These are phyloP conservation scores for Sphenodon punctatus DNA, from an alignment of 2,797 vertebrate species.

Conservation along the genomic window DNA sequence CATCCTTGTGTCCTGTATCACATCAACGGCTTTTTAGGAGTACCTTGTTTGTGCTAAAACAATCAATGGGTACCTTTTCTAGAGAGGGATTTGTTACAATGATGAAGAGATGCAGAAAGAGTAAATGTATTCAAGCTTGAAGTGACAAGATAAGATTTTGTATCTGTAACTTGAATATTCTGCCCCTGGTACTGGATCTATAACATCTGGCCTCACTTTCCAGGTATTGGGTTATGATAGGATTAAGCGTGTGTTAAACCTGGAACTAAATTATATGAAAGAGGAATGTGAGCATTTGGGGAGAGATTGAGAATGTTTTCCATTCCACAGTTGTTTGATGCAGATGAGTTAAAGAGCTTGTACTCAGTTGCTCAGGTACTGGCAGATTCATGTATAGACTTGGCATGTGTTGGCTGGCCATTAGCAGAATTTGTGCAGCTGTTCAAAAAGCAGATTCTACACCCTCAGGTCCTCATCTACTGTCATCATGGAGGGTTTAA, in stretches of 20 bases:
- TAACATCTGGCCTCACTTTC: background rate
- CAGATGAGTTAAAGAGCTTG: background rate
- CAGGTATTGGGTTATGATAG: background rate
- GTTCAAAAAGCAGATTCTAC: conserved; percentile 51
- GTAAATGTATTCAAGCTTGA: background rate
- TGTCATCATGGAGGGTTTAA: conserved; percentile 46
- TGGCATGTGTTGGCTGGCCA: conserved; percentile 15
- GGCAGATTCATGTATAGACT: conserved; percentile 6
- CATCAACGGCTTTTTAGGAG: background rate
- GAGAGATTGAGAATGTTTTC: background rate
- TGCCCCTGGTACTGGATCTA: background rate
- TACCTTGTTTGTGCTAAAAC: background rate
- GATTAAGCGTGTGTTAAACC: background rate
- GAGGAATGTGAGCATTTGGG: background rate
- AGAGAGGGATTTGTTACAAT: conserved; percentile 23
- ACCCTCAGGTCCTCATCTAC: conserved; percentile 47
- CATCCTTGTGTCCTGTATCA: too few relatives aligned
- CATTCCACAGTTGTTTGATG: background rate
- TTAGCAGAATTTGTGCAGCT: conserved; percentile 51
- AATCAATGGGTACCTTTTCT: background rate
- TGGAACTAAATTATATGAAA: background rate
- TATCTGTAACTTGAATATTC: conserved; percentile 22
- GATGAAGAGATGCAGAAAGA: conserved; percentile 39
- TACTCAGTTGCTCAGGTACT: background rate
- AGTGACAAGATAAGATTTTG: conserved; percentile 33